phyloP scores from a whole-genome alignment of 2,797 vertebrate genomes.

The Clarias pachynema region DNA sequence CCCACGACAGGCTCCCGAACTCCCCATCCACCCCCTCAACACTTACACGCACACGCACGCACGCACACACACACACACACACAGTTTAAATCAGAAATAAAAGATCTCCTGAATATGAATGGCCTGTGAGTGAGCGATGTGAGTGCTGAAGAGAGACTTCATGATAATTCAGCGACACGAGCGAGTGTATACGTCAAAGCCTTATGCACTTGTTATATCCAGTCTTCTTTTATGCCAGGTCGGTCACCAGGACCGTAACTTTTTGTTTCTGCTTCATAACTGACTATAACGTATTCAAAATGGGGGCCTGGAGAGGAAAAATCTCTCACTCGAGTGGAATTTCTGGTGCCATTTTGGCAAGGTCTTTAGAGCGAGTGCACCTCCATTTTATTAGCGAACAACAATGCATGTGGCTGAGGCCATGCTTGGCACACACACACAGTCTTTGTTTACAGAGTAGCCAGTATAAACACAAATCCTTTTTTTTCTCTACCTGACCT shows the following conservation, averaged over 20 bases:
- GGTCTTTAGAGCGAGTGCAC: background rate
- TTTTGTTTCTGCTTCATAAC: background rate
- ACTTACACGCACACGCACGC: background rate
- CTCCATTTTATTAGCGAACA: slow-evolving; percentile 47
- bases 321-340: background rate
- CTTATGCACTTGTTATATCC: background rate
- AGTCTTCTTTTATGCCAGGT: background rate
- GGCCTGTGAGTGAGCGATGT: background rate
- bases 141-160: background rate
- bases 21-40: background rate
- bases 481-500: background rate
- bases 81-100: slow-evolving; percentile 9
- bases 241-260: background rate
- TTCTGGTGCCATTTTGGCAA: slow-evolving; percentile 40
- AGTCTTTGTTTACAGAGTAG: slow-evolving; percentile 33
- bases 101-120: slow-evolving; percentile 15
- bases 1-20: slow-evolving; percentile 30
- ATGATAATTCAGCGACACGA: background rate
- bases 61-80: background rate
- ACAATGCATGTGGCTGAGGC: slow-evolving; percentile 27
- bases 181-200: background rate
- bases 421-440: slow-evolving; percentile 18
- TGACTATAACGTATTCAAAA: background rate
- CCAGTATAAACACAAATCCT: slow-evolving; percentile 27
- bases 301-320: background rate